Conservation (phyloP, 1,140 invertebrate species). For the Zophobas morio region DNA sequence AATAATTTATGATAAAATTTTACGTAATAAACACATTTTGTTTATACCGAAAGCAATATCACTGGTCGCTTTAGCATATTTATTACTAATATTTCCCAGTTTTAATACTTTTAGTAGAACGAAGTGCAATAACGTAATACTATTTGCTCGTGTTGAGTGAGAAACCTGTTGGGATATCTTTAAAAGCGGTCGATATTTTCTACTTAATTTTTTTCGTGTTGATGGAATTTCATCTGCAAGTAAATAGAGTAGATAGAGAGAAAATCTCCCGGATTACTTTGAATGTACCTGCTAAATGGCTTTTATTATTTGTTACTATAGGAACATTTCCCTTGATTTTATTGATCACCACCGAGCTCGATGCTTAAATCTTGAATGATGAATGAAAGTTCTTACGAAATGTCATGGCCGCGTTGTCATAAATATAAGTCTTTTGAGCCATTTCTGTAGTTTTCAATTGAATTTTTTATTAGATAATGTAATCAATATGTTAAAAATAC, state of each 20-base stretch:
- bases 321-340: conserved; percentile 48
- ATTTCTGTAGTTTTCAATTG: neutral
- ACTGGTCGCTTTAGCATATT: conserved; percentile 16
- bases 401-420: conserved; percentile 37
- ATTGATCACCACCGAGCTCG: conserved; percentile 27
- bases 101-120: conserved; percentile 24
- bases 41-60: conserved; percentile 23
- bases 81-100: conserved; percentile 21
- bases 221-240: neutral
- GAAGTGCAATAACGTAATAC: conserved; percentile 23
- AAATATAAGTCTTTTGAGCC: neutral
- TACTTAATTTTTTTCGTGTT: neutral
- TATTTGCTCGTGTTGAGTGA: conserved; percentile 17
- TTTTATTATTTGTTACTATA: conserved; percentile 45
- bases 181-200: conserved; percentile 18
- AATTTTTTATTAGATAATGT: neutral
- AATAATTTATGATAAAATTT: conserved; percentile 34
- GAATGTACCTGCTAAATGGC: neutral
- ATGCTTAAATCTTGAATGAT: conserved; percentile 40
- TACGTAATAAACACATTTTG: conserved; percentile 37
- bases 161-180: conserved; percentile 23
- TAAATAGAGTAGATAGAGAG: neutral
- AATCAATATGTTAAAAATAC: conserved; percentile 31
- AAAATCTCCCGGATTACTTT: conserved; percentile 2
- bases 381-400: conserved; percentile 44